Conservation (phyloP, 2,888 invertebrate species). For the Ommatoiulus sabulosus region DNA sequence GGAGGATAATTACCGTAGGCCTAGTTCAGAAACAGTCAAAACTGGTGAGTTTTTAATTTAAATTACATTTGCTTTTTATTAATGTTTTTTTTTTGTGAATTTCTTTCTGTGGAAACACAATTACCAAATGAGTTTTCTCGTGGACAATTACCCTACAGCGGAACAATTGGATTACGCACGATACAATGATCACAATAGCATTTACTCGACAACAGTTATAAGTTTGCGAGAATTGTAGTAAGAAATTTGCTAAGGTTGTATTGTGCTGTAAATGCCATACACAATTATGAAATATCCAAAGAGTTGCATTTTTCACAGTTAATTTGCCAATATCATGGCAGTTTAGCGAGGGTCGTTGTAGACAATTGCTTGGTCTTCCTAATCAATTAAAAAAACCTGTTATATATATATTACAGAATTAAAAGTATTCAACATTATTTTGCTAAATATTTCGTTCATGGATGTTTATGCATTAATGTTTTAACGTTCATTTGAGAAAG, state of each 20-base stretch:
- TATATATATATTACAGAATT: too few species aligned
- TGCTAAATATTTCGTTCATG: not conserved
- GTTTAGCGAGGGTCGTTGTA: not conserved
- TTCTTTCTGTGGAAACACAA: not conserved
- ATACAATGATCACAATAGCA: not conserved
- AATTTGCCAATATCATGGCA: not conserved
- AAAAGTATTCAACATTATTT: too few species aligned
- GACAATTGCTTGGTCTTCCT: too few species aligned
- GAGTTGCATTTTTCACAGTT: not conserved
- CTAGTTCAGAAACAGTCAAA: constrained; percentile 49
- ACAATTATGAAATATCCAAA: not conserved
- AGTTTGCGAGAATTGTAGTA: not conserved
- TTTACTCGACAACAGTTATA: not conserved
- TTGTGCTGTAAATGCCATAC: not conserved
- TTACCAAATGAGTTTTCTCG: not conserved
- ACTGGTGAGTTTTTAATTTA: constrained; percentile 22
- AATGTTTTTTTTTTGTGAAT: not conserved
- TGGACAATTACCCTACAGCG: not conserved
- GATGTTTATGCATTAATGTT: not conserved
- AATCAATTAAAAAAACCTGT: too few species aligned
- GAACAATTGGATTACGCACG: not conserved
- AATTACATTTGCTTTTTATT: not conserved
- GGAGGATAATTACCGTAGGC: constrained; percentile 50
- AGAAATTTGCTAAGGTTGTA: not conserved
- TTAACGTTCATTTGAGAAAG: not conserved